Base-by-base conservation (phyloP, 2,797 vertebrate species). In the Pseudochirops cupreus region DNA sequence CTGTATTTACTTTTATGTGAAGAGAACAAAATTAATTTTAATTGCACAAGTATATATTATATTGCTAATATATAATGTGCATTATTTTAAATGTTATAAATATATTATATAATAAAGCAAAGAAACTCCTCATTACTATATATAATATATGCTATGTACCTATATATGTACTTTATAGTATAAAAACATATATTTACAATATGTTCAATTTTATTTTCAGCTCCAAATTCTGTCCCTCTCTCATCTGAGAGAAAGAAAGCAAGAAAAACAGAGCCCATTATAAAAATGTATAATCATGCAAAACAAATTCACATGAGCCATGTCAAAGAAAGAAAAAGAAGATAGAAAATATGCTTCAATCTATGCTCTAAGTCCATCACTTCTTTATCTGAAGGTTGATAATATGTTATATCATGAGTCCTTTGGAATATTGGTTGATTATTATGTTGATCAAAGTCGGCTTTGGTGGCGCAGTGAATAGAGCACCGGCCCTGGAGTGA, bases 21-120 rank as follows among this genome's bases (percentile, higher is more conserved):
- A 97, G 95, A 97, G 97, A 97, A 89, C 13, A 12, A 89, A 39
- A 18, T 94, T 97, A 82, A 94, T 97, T 57, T 95, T 91, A 94
- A 4, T 98, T 98, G 97, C 97, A 97, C 97, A 98, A 58, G 24
- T 24, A 29, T 7, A 58, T 58, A 56, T 26, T 59, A 59, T 62
- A 33, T 31, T 59, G 11, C 31, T 62, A 62, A 62, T 33, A 62
- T 33, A 29, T 26, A 57, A 57, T 59, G 57, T 52, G 52, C 53
- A 53, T 53, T 53, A 53, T 53, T 53, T 58, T 58, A 58, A 59
- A 59, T 59, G 29, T 24, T 56, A 56, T 31, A 59, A 59, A 24
- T 46, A 46, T 46, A 46, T 46, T 31, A 31, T 31, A 12, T 31
- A 59, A 11, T 31, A 11, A 59, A 59, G 58, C 29, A 59, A 31